Base-by-base conservation (phyloP, 2,888 invertebrate species). In the Geotrupes spiniger region DNA sequence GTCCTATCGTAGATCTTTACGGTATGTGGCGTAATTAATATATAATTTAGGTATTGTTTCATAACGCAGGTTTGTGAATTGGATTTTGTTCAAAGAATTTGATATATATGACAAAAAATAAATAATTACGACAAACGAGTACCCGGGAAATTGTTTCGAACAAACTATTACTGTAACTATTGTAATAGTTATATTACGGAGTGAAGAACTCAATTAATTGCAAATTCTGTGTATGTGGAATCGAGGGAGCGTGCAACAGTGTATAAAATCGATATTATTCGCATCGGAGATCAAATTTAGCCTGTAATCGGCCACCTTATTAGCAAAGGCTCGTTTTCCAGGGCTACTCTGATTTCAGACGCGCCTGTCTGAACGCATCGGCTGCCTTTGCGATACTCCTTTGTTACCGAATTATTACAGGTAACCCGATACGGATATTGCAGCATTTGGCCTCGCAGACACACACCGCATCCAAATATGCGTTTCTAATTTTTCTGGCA, bases 281-380 rank as follows among this genome's bases (percentile, higher is more conserved):
- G 63, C 65, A 64, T 65, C 61, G 56, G 61, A 61, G 64, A 66
- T 68, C 67, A 65, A 64, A 67, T 68, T 69, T 61, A 63, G 64
- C 61, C 68, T 67, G 65, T 69, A 69, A 69, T 70, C 68, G 68
- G 66, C 64, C 66, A 68, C 68, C 68, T 66, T 68, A 69, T 68
- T 69, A 69, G 64, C 65, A 62, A 56, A 61, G 65, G 64, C 61
- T 68, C 68, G 53, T 68, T 68, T 68, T 65, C 64, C 66, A 62
- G 56, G 57, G 59, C 57, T 59, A 55, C 64, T 66, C 66, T 63
- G 56, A 65, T 66, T 65, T 66, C 68, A 64, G 57, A 54, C 62
- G 64, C 61, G 61, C 60, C 55, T 62, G 62, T 61, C 63, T 60
- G 63, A 62, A 49, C 53, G 48, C 55, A 53, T 55, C 49, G 60